phyloP scores from a whole-genome alignment of 2,888 invertebrate species.

The Rhaphigaster nebulosa region DNA sequence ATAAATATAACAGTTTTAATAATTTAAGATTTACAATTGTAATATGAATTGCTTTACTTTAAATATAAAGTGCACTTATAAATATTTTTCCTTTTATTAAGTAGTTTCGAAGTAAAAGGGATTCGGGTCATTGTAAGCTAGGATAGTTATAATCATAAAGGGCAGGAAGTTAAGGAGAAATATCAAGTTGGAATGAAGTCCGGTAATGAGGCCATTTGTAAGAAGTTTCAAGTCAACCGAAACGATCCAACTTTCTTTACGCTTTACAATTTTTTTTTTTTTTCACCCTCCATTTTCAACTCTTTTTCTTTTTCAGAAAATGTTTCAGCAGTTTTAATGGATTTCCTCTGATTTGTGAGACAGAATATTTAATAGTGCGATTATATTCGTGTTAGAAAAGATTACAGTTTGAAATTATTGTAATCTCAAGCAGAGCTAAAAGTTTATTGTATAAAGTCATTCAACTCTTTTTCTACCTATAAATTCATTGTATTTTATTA shows the following conservation, averaged over 20 bases:
- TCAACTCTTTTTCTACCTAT: neutral
- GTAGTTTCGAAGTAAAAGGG: neutral
- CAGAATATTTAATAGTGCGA: constrained; percentile 30
- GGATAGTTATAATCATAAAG: constrained; percentile 8
- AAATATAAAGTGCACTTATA: neutral
- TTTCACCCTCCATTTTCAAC: constrained; percentile 9
- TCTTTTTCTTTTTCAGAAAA: neutral
- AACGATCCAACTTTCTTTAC: constrained; percentile 39
- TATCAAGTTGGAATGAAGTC: constrained; percentile 27
- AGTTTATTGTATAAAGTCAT: neutral
- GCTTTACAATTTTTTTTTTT: constrained; percentile 34
- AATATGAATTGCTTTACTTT: neutral
- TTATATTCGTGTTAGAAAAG: constrained; percentile 26
- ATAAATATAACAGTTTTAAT: neutral
- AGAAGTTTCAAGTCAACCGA: constrained; percentile 44
- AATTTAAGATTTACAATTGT: neutral
- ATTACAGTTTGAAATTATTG: neutral
- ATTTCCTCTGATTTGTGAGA: constrained; percentile 28
- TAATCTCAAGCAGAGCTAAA: neutral
- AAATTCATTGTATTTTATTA: neutral
- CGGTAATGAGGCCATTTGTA: constrained; percentile 48
- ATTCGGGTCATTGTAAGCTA: neutral
- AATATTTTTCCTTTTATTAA: constrained; percentile 24
- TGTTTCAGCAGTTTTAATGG: constrained; percentile 46
- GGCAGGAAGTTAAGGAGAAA: constrained; percentile 21